Conservation (phyloP, 2,797 vertebrate genomes). For the Galago senegalensis region DNA sequence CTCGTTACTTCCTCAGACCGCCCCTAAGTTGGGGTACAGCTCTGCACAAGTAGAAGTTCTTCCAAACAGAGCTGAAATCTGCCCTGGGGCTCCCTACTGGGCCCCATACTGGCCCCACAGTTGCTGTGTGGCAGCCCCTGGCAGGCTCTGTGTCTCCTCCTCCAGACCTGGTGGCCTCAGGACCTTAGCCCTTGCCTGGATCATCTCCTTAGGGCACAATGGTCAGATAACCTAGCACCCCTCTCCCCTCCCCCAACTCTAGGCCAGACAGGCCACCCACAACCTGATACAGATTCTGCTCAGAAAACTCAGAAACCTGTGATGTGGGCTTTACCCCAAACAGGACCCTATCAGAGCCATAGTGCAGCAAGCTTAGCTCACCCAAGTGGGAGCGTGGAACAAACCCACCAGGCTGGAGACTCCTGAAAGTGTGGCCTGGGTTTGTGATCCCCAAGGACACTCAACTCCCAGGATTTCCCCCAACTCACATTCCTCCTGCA, state of each 20-base stretch:
- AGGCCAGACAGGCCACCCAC: slow-evolving; percentile 92
- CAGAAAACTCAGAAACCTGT: slow-evolving; percentile 95
- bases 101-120: not conserved
- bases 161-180: not conserved
- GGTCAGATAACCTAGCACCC: not conserved
- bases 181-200: not conserved
- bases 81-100: not conserved
- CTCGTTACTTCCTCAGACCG: not conserved
- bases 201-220: too few relatives aligned
- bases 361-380: slow-evolving; percentile 94
- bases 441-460: not conserved
- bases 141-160: not conserved
- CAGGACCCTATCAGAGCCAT: slow-evolving; percentile 91
- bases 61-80: not conserved
- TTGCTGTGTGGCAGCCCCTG: not conserved
- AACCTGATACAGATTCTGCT: slow-evolving; percentile 94
- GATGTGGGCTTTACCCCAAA: slow-evolving; percentile 96
- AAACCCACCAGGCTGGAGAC: slow-evolving; percentile 91
- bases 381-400: slow-evolving; percentile 95
- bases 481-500: not conserved
- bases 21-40: not conserved
- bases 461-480: not conserved
- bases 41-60: not conserved
- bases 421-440: slow-evolving; percentile 88
- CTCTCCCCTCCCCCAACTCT: not conserved